Conservation (phyloP, 2,797 vertebrate genomes). For the Sorex maritimensis region DNA sequence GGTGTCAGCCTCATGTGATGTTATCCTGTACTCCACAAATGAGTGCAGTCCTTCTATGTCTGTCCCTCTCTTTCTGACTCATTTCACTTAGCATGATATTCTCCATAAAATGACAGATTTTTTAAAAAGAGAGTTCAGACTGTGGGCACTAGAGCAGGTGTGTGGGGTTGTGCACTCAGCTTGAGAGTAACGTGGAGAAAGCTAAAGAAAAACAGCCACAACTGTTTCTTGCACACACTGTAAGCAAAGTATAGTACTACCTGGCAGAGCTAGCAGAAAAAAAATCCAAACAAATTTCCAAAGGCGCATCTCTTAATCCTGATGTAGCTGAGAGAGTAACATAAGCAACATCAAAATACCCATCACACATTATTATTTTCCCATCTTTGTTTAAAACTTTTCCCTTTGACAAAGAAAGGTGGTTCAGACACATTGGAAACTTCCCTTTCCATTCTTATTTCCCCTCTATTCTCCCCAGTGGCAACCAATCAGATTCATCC, state of each 20-base stretch:
- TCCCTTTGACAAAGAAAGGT: conserved; percentile 17
- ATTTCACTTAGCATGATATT: too few relatives aligned
- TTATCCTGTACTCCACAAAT: too few relatives aligned
- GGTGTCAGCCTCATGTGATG: too few relatives aligned
- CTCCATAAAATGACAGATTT: conserved; percentile 27
- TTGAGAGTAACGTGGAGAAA: conserved; percentile 23
- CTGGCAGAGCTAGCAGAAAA: background rate
- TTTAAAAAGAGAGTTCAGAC: conserved; percentile 63
- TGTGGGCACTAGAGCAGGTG: background rate
- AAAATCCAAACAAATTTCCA: conserved; percentile 22
- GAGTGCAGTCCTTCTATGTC: too few relatives aligned
- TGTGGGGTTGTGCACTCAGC: background rate
- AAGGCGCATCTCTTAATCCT: conserved; percentile 16
- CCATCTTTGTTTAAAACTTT: background rate
- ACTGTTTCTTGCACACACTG: background rate
- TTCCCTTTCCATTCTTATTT: background rate
- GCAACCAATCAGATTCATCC: background rate
- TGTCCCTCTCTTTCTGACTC: too few relatives aligned
- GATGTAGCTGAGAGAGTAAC: conserved; percentile 41
- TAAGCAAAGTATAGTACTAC: conserved; percentile 4
- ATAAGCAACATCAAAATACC: background rate
- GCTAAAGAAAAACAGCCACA: conserved; percentile 29
- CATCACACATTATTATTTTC: background rate
- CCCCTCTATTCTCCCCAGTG: background rate
- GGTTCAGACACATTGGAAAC: background rate